phyloP scores from a whole-genome alignment of 1,140 invertebrate genomes.

The Calliphora vicina region DNA sequence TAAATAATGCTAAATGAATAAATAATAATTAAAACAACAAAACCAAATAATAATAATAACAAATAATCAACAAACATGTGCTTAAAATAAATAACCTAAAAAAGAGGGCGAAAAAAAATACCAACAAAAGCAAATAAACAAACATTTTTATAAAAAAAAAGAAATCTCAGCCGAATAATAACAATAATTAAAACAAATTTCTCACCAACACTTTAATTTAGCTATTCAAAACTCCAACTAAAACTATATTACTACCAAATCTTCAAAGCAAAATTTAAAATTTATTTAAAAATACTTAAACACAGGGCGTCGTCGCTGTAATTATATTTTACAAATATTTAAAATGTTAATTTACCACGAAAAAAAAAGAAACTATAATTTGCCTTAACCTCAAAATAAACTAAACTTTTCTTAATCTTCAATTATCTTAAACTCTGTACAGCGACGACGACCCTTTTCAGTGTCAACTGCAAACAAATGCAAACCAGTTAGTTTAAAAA shows the following conservation, averaged over 20 bases:
- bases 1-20: neutral
- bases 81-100: neutral
- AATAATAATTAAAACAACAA: neutral
- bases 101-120: neutral
- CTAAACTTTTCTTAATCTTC: neutral
- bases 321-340: neutral
- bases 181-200: neutral
- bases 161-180: neutral
- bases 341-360: neutral
- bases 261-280: slow-evolving; percentile 13
- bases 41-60: neutral
- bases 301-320: slow-evolving; percentile 15
- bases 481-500: no score
- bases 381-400: slow-evolving; percentile 12
- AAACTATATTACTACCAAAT: neutral
- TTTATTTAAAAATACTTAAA: slow-evolving; percentile 3
- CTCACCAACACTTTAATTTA: neutral
- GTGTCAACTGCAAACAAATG: neutral
- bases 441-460: neutral
- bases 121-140: neutral
- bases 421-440: neutral
- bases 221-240: neutral
- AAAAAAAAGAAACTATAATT: slow-evolving; percentile 22
- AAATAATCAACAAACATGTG: neutral
- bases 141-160: neutral